A percentile compares a stretch with the other conserved stretches of the same genome.
phyloP scores from a whole-genome alignment of 2,113 vertebrate genomes.

The Tragelaphus buxtoni region DNA sequence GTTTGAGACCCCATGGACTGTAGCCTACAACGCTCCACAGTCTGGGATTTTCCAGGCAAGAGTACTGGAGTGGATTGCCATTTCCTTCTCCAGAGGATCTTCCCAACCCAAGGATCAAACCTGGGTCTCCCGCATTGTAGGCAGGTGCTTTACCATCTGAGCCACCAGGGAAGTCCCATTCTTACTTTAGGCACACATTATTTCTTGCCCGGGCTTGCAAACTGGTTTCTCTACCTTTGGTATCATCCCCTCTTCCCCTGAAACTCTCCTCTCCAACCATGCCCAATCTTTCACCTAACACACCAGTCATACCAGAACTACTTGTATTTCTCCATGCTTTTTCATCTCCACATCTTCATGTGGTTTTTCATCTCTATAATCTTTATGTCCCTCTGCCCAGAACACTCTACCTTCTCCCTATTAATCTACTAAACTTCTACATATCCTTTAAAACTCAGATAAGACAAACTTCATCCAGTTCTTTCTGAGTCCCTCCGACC shows the following conservation, averaged over 20 bases:
- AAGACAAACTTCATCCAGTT: not conserved
- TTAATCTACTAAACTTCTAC: not conserved
- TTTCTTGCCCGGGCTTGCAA: not conserved
- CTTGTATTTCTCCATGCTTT: not conserved
- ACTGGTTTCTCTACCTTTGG: conserved; percentile 34
- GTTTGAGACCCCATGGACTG: too few relatives aligned
- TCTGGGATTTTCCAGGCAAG: too few relatives aligned
- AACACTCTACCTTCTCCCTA: not conserved
- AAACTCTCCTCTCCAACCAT: not conserved
- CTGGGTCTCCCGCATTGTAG: too few relatives aligned
- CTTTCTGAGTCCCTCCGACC: not conserved
- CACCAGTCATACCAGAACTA: not conserved
- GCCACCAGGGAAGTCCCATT: too few relatives aligned
- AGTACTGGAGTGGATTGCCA: too few relatives aligned
- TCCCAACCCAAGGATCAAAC: too few relatives aligned
- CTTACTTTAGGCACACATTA: not conserved
- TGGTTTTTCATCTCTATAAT: not conserved
- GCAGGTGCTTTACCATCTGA: too few relatives aligned
- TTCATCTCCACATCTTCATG: not conserved
- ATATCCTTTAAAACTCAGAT: not conserved
- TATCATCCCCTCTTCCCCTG: not conserved
- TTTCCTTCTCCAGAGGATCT: too few relatives aligned
- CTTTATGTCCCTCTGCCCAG: not conserved
- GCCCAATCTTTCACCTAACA: not conserved
- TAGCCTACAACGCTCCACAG: too few relatives aligned